phyloP scores from a whole-genome alignment of 2,113 vertebrate genomes.

The Cairina moschata region DNA sequence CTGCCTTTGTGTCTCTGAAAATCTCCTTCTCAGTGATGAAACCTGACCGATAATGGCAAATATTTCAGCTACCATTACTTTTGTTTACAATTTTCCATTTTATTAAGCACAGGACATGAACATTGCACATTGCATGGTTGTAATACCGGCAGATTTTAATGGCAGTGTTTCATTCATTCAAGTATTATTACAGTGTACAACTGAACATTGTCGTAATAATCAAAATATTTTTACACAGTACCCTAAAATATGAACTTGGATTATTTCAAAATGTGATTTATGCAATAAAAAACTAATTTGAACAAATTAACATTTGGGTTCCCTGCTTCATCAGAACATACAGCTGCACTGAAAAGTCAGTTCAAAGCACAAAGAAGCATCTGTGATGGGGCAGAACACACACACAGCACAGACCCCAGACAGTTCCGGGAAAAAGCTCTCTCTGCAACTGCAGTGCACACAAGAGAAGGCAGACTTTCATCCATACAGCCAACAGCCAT shows the following conservation, averaged over 20 bases:
- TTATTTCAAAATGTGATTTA: not conserved
- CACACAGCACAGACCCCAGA: accelerated
- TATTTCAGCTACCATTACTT: not conserved
- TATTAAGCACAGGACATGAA: not conserved
- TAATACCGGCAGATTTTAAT: not conserved
- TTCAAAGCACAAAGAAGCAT: not conserved
- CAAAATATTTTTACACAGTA: not conserved
- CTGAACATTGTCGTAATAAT: not conserved
- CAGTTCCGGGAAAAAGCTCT: not conserved
- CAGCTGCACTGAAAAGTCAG: not conserved
- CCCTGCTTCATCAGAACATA: not conserved
- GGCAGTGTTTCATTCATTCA: not conserved
- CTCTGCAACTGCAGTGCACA: not conserved
- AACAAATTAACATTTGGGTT: not conserved
- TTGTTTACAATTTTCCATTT: not conserved
- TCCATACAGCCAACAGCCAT: not conserved
- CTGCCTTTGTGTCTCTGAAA: not conserved
- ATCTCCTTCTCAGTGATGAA: not conserved
- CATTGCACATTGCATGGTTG: not conserved
- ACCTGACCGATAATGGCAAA: not conserved
- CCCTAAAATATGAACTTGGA: not conserved
- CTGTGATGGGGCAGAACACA: not conserved
- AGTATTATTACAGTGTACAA: not conserved
- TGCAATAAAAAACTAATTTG: not conserved
- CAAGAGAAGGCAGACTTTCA: not conserved